Evolutionary conservation across 2,113 vertebrate species (phyloP), one percentile per base, ranked within the genome.

Genomic region (Isichthys henryi): DNA sequence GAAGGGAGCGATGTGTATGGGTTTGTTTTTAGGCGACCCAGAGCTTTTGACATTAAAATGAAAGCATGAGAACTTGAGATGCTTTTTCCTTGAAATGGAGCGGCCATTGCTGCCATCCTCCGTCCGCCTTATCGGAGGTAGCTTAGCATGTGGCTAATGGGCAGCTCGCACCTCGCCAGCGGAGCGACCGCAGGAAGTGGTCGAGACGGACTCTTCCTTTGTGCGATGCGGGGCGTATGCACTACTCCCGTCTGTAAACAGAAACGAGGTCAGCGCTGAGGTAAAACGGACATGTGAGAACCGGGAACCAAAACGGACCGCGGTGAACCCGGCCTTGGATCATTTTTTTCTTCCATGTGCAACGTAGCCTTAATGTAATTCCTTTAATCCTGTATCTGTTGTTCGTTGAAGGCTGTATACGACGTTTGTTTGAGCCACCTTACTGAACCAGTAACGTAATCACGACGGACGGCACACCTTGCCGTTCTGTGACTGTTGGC

Each of bases 251-350:
- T 35, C 85, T 35, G 85, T 48, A 52, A 31, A 45, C 39, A n/a
- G 43, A 88, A 88, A 88, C 11, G 66, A 53, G 70, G 66, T 88
- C 70, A 88, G 56, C 53, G 5, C 23, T 7, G 70, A 88, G 31
- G 46, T 19, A 66, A 88, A 66, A 70, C 9, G 50, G 31, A 39
- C 31, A 3, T 21, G n/a, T 45, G 56, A 39, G 35, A 46, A 70
- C 87, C 7, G 9, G 10, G 45, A 88, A 62, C 4, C 35, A 3
- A 80, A 80, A 80, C 4, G 7, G 6, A 80, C 35, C 74, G 3
- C 17, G 74, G 74, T 2, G 5, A 80, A 80, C 17, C 70, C 2
- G 35, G 74, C 31, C 35, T 80, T 2, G 13, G 31, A 39, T 39
- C 31, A 5, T 43, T 43, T 43, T 80, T 15, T 19, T 35, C 35